phyloP scores from a whole-genome alignment of 2,888 invertebrate genomes.

The Pollenia angustigena region DNA sequence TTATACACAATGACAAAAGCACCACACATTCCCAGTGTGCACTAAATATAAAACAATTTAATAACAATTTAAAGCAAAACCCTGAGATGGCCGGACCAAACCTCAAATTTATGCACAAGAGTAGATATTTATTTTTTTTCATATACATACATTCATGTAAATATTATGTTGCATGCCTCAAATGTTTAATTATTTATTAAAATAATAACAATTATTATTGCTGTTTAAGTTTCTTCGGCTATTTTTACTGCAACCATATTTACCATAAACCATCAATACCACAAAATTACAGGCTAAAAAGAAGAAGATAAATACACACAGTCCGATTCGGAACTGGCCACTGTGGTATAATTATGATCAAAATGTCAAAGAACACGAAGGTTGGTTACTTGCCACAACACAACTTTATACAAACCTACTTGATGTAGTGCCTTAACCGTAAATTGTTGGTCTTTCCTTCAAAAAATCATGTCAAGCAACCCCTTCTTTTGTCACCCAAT shows the following conservation, averaged over 20 bases:
- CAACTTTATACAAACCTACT: background rate
- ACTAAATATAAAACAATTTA: conserved; percentile 44
- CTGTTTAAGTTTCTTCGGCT: conserved; percentile 44
- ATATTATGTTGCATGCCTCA: conserved; percentile 42
- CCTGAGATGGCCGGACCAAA: conserved; percentile 29
- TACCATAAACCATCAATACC: conserved; percentile 62
- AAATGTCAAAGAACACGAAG: conserved; percentile 64
- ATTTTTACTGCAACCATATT: conserved; percentile 52
- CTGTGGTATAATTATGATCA: conserved; percentile 55
- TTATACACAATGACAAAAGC: background rate
- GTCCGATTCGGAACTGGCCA: conserved; percentile 9
- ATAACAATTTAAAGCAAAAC: conserved; percentile 35
- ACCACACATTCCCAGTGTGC: background rate
- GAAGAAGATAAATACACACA: conserved; percentile 1
- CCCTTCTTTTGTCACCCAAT: conserved; percentile 65
- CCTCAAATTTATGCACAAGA: conserved; percentile 7
- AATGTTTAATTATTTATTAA: conserved; percentile 14
- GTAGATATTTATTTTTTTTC: background rate
- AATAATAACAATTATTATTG: conserved; percentile 45
- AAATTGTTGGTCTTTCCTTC: conserved; percentile 35
- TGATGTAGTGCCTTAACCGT: conserved; percentile 22
- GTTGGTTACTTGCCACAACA: conserved; percentile 31
- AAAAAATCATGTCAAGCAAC: conserved; percentile 60
- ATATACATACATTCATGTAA: background rate
- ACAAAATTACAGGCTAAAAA: conserved; percentile 60